Evolutionary conservation across 2,797 vertebrate genomes (phyloP).

Genomic region (Protosalanx chinensis): DNA sequence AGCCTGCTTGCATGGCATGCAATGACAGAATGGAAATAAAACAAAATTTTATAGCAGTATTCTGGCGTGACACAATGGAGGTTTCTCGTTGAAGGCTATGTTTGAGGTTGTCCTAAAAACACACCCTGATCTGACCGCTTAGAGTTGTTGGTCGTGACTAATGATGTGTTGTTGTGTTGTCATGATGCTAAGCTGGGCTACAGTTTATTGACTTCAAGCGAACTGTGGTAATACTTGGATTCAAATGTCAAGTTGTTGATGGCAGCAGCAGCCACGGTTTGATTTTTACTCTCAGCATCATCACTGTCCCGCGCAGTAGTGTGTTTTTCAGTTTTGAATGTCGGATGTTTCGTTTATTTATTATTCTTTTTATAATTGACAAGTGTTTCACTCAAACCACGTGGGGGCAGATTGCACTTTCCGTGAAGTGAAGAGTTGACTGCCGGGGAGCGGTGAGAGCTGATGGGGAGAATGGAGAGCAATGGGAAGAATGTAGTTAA

Average conservation of each 20-base stretch:
- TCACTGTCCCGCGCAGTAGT: background rate
- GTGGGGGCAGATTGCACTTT: slow-evolving; percentile 52
- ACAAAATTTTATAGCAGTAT: background rate
- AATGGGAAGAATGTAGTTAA: no score
- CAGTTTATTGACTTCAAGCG: no score
- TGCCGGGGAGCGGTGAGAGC: background rate
- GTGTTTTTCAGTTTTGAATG: background rate
- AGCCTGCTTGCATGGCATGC: background rate
- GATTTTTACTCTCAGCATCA: background rate
- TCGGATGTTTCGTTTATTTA: background rate
- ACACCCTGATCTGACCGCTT: background rate
- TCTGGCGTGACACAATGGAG: background rate
- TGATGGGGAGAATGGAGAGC: no score
- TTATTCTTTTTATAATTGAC: slow-evolving; percentile 15
- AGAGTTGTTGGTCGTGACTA: background rate
- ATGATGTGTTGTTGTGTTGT: background rate
- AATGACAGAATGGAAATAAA: background rate
- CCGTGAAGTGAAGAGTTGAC: slow-evolving; percentile 5
- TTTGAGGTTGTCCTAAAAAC: background rate
- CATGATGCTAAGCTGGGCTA: background rate
- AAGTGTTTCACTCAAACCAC: slow-evolving; percentile 48
- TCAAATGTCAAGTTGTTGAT: background rate
- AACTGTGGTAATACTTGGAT: background rate
- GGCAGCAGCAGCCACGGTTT: background rate
- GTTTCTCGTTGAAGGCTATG: background rate